Evolutionary conservation across 2,113 vertebrate species (phyloP).

Genomic region (Thryonomys swinderianus): DNA sequence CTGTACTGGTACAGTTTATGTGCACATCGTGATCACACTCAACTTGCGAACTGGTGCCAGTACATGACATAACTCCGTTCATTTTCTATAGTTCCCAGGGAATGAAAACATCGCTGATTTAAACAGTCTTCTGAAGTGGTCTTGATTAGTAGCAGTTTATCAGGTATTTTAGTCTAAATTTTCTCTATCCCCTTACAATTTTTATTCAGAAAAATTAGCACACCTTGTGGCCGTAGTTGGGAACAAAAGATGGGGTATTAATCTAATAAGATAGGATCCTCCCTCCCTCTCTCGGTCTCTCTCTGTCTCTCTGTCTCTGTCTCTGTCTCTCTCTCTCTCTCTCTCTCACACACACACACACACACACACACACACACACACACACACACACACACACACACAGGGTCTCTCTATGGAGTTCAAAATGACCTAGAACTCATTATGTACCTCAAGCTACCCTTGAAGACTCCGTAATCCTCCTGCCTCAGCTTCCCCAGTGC

Average conservation of each 20-base stretch:
- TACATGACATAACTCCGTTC: not conserved
- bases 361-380: too few relatives aligned
- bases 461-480: not conserved
- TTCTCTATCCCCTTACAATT: accelerated
- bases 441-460: not conserved
- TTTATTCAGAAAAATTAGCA: not conserved
- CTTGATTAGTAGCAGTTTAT: not conserved
- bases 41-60: too few relatives aligned
- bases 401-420: not conserved
- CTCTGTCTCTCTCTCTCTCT: not conserved
- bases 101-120: not conserved
- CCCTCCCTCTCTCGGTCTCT: not conserved
- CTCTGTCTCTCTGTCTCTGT: not conserved
- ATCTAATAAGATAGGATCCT: not conserved
- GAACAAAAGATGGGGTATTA: not conserved
- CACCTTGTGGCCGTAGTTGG: not conserved
- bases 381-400: too few relatives aligned
- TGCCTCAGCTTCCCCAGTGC: not conserved
- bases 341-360: too few relatives aligned
- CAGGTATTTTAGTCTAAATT: not conserved
- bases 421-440: not conserved
- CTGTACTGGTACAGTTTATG: too few relatives aligned
- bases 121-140: not conserved
- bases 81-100: not conserved
- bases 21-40: too few relatives aligned